Evolutionary conservation across 1,140 invertebrate genomes (phyloP).

Genomic region (Panagrolaimus sp.): DNA sequence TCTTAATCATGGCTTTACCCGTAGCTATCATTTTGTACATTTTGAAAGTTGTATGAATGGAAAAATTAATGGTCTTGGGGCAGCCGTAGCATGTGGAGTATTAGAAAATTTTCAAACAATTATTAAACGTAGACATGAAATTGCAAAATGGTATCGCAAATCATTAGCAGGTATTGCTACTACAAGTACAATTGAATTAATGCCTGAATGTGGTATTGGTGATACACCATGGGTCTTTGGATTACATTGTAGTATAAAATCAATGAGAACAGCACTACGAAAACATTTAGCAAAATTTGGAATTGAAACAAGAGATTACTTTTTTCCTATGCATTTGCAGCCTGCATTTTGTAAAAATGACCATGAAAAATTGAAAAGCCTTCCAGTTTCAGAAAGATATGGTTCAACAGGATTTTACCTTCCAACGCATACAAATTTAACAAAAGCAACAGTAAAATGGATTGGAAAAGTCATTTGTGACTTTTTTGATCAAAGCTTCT

Average conservation of each 20-base stretch:
- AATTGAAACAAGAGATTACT: slow-evolving; percentile 1
- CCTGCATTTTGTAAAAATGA: not conserved
- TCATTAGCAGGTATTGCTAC: not conserved
- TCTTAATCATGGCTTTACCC: not conserved
- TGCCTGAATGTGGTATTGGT: not conserved
- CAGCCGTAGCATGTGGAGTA: not conserved
- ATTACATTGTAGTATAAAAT: not conserved
- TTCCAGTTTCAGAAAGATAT: not conserved
- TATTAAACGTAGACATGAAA: not conserved
- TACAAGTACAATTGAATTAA: not conserved
- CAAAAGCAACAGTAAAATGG: not conserved
- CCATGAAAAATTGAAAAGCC: not conserved
- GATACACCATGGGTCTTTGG: not conserved
- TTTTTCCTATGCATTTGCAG: not conserved
- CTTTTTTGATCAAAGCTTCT: not conserved
- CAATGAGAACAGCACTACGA: not conserved
- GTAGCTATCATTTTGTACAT: not conserved
- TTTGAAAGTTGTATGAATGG: not conserved
- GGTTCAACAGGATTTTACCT: not conserved
- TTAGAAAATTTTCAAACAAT: not conserved
- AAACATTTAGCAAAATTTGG: not conserved
- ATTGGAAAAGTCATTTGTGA: not conserved
- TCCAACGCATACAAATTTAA: not conserved
- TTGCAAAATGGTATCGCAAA: not conserved
- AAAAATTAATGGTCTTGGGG: slow-evolving; percentile 2